Evolutionary conservation across 2,797 vertebrate species (phyloP), one percentile per base, ranked within the genome.

Genomic region (Malurus splendens): DNA sequence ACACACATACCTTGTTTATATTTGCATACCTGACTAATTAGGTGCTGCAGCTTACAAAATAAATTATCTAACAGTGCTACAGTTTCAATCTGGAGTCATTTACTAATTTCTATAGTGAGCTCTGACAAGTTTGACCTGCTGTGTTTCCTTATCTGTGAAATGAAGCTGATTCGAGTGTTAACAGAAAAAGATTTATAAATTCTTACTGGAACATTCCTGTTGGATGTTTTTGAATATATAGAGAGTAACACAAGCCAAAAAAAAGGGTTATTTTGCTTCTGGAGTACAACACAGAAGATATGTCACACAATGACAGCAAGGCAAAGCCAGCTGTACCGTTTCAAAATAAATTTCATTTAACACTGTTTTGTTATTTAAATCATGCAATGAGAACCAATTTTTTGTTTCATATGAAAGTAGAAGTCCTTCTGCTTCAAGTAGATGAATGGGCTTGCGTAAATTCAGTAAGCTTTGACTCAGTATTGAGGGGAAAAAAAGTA

Each of bases 361-460:
- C 50, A 33, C 30, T 48, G 10, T 67, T 92, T 77, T 88, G n/a
- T 74, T 79, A 74, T 81, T 90, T 67, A 87, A 83, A 86, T 89
- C 9, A n/a, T 51, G 27, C 27, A 79, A 56, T 89, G 82, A 87
- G 25, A 82, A 51, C 18, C 7, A 73, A 64, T 82, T 91, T 62
- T 73, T 82, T 82, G 19, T 56, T 89, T 84, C 32, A 39, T 47
- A 56, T 39, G 50, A 50, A 65, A 82, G 44, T 30, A 89, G 25
- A 94, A 80, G 22, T 47, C 30, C 32, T 78, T 68, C 32, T 89
- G 41, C 61, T 89, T 87, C 2, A 3, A 51, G 52, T 1, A 83
- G 38, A 79, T 76, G 28, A 82, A 87, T 77, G 64, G 5, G 10
- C 25, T 90, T 73, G 39, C 50, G 55, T 88, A 24, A 84, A 72